Conservation (phyloP, 2,113 vertebrate species). For the Xenopus tropicalis region DNA sequence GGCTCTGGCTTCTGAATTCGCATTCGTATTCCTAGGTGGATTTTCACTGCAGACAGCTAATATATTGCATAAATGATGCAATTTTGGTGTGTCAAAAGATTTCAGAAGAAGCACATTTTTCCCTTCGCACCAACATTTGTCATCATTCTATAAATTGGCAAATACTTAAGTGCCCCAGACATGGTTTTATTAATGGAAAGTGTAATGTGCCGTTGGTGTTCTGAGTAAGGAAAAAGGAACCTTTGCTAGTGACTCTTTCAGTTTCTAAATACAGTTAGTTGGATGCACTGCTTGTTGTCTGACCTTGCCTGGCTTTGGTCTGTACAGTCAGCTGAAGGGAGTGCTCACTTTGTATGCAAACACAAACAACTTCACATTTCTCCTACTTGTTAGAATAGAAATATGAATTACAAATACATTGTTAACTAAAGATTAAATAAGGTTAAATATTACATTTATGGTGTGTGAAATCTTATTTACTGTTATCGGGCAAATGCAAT, state of each 20-base stretch:
- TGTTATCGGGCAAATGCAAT: too few relatives aligned
- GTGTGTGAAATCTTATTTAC: too few relatives aligned
- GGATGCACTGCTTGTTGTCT: too few relatives aligned
- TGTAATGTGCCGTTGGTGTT: constrained; percentile 18
- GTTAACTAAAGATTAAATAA: too few relatives aligned
- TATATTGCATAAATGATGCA: constrained; percentile 45
- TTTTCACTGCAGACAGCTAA: constrained; percentile 41
- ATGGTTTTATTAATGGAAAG: constrained; percentile 31
- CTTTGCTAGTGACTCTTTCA: not conserved
- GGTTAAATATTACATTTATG: too few relatives aligned
- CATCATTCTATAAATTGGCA: constrained; percentile 39
- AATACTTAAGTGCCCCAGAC: not conserved
- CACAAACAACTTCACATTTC: too few relatives aligned
- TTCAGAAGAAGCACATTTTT: constrained; percentile 35
- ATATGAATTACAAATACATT: too few relatives aligned
- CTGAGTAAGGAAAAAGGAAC: constrained; percentile 1
- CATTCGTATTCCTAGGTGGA: constrained; percentile 39
- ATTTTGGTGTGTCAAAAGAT: constrained; percentile 43
- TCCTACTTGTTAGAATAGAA: too few relatives aligned
- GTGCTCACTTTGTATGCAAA: too few relatives aligned
- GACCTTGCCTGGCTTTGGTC: too few relatives aligned
- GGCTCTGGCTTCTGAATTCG: constrained; percentile 29
- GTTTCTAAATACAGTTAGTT: not conserved
- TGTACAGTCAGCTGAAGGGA: too few relatives aligned
- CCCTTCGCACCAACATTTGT: constrained; percentile 29